Base-by-base conservation (phyloP, 2,888 invertebrate species). In the Cataglyphis rosenhaueri region DNA sequence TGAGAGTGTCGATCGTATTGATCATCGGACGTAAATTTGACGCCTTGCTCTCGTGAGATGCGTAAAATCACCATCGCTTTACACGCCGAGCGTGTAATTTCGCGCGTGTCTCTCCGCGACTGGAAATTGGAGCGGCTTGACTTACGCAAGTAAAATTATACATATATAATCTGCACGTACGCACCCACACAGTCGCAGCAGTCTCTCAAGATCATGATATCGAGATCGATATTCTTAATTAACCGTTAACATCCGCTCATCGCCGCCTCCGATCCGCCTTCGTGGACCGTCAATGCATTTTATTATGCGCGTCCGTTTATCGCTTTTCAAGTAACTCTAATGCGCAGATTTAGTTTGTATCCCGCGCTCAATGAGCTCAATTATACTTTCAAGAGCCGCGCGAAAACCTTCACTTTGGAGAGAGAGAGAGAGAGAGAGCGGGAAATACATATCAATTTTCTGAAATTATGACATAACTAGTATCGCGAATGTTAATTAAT, bases 141-240 rank as follows among this genome's bases (percentile, higher is more conserved):
- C 76, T 88, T 88, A 79, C 89, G 88, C 82, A 88, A 88, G 44
- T 29, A 48, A 59, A 61, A 61, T 61, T 61, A 18, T 32, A 15
- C 55, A 76, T 57, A 35, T 66, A 71, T 79, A 79, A 79, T 59
- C 5, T 25, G 10, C 44, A 10, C 29, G 21, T n/a, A 5, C n/a
- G 35, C 65, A 32, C 64, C 75, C 75, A 83, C 84, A 85, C 78
- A 83, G 44, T 66, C 59, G 61, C n/a, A 29, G 5, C 78, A 10
- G 73, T 62, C 79, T 38, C 52, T 52, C 52, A 10, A 52, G 73
- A 66, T 66, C 21, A 21, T 82, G 52, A 71, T 84, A 86, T 86
- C 79, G 81, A 65, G 85, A 89, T 88, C 75, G 84, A 87, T 85
- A 82, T 74, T 82, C 61, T 70, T 85, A 85, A 88, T 89, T 87